phyloP scores from a whole-genome alignment of 2,888 invertebrate species.

The Drosophila monieri region DNA sequence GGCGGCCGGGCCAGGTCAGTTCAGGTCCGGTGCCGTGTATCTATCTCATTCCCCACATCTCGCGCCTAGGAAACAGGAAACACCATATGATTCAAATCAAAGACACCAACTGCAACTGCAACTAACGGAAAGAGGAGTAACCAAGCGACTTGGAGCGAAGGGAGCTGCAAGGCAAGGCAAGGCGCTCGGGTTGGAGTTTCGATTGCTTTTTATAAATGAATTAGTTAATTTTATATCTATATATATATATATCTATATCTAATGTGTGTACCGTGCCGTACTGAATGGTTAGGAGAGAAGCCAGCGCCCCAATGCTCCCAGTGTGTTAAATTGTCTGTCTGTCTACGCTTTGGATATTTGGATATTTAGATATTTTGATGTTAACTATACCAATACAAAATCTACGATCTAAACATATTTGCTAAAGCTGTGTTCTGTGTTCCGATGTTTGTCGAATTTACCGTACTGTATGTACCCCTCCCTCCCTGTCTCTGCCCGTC shows the following conservation, averaged over 20 bases:
- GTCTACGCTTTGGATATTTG: slow-evolving; percentile 31
- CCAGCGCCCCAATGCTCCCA: slow-evolving; percentile 4
- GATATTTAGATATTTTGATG: slow-evolving; percentile 10
- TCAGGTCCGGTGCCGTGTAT: slow-evolving; percentile 1
- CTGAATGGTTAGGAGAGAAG: slow-evolving; percentile 22
- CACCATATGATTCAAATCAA: slow-evolving; percentile 46
- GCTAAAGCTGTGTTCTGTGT: slow-evolving; percentile 15
- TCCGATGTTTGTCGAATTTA: slow-evolving; percentile 3
- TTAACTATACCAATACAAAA: slow-evolving; percentile 35
- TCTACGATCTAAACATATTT: slow-evolving; percentile 24
- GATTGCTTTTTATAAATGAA: slow-evolving; percentile 70
- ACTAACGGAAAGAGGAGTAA: slow-evolving; percentile 9
- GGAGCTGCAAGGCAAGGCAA: slow-evolving; percentile 9
- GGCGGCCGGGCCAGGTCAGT: slow-evolving; percentile 44
- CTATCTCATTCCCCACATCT: slow-evolving; percentile 9
- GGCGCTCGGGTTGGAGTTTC: slow-evolving; percentile 45
- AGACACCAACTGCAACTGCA: slow-evolving; percentile 34
- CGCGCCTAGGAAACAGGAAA: slow-evolving; percentile 27
- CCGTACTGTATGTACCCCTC: not conserved
- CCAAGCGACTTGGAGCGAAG: slow-evolving; percentile 14
- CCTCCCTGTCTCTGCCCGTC: not conserved
- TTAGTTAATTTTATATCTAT: slow-evolving; percentile 73
- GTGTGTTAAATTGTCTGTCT: slow-evolving; percentile 13
- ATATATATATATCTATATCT: slow-evolving; percentile 17
- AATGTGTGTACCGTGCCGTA: slow-evolving; percentile 23